phyloP scores from a whole-genome alignment of 2,888 invertebrate species.

The Proisotoma minuta region DNA sequence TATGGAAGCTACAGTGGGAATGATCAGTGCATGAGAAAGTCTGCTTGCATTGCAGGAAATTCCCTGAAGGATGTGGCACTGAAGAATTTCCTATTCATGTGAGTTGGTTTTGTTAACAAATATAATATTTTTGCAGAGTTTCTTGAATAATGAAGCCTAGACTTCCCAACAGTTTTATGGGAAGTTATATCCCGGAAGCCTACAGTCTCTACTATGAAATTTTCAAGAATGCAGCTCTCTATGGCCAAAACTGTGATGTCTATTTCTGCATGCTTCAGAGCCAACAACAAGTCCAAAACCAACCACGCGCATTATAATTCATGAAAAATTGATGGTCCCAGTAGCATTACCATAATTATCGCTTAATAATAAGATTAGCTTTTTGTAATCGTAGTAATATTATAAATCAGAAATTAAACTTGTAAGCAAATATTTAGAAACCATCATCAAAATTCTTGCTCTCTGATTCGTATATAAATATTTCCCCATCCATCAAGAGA shows the following conservation, averaged over 20 bases:
- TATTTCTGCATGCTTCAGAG: conserved; percentile 27
- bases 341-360: no score
- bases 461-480: no score
- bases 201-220: conserved; percentile 38
- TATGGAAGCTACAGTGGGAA: conserved; percentile 31
- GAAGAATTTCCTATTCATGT: conserved; percentile 35
- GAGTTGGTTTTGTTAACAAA: conserved; percentile 3
- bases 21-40: conserved; percentile 33
- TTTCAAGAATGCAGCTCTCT: conserved; percentile 37
- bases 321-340: no score
- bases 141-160: background rate
- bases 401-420: no score
- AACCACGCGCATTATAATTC: no score
- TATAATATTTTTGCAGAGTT: background rate
- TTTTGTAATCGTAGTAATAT: no score
- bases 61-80: conserved; percentile 33
- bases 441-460: no score
- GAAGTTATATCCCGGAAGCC: conserved; percentile 35
- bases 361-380: no score
- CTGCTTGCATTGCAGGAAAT: conserved; percentile 35
- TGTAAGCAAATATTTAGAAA: no score
- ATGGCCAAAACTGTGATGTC: conserved; percentile 41
- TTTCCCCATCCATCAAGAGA: no score
- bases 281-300: background rate
- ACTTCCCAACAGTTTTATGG: conserved; percentile 30